Base-by-base conservation (phyloP, 2,888 invertebrate species). In the Drosophila greeni region DNA sequence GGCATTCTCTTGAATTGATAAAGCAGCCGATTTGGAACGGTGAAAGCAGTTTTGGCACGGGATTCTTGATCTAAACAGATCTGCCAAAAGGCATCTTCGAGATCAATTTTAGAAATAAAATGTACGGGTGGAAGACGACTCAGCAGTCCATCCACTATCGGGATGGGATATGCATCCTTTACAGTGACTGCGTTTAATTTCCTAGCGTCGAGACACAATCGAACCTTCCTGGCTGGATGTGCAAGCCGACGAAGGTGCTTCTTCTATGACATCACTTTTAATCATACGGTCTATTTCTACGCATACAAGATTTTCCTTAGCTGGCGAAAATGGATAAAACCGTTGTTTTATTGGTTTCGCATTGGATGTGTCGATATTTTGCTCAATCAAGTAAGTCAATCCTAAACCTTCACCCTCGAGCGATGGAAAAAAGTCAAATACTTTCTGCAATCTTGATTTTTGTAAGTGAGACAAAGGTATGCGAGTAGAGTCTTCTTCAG, bases 171-270 rank as follows among this genome's bases (percentile, higher is more conserved):
- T 0, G 51, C 57, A 20, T 55, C 47, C 39, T 23, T 23, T 24
- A 24, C 24, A 14, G 29, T 49, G 3, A 26, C 49, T 8, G 33
- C 39, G 23, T 55, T 61, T 0, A 55, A 12, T 49, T 49, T 56
- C 1, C 56, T n/a, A 3, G 58, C 23, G 14, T 51, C 45, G 1
- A 39, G n/a, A 45, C 57, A 62, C 33, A 62, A 51, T 14, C 31
- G 29, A 12, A 56, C 29, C 12, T 48, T 56, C 24, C 42, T 7
- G 48, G 55, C 7, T 56, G 37, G 11, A 56, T 6, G 2, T 29
- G 8, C 12, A 61, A 16, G 26, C 29, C 14, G 40, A 60, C 6
- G 24, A 18, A 2, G 37, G 47, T 2, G 40, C 53, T 2, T 48
- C 48, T 40, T 54, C 57, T n/a, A n/a, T n/a, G n/a, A n/a, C n/a